These are phyloP conservation scores for Cynopterus sphinx DNA, from an alignment of 2,797 vertebrate genomes.

Conservation along the genomic window DNA sequence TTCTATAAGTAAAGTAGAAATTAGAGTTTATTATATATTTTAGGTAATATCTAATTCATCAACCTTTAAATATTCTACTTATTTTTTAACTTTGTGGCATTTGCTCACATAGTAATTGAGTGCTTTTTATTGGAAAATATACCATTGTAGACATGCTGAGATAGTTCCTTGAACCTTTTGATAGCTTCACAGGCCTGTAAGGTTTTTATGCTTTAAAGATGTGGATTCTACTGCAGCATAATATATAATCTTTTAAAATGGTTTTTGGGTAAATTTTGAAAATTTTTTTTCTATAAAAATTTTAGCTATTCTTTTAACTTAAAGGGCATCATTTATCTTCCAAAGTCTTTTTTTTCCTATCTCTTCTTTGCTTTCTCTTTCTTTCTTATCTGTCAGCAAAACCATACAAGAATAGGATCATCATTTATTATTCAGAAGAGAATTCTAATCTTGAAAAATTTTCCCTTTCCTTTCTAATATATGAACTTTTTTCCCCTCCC, in stretches of 20 bases:
- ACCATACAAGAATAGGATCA: background rate
- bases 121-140: background rate
- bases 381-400: conserved; percentile 4
- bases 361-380: background rate
- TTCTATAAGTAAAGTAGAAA: background rate
- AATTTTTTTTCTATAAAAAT: conserved; percentile 10
- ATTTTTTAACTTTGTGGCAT: background rate
- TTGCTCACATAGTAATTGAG: background rate
- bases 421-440: conserved; percentile 1
- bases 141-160: background rate
- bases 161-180: background rate
- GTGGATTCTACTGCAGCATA: background rate
- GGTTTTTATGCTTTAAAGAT: background rate
- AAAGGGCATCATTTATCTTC: background rate
- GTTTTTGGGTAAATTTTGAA: conserved; percentile 43
- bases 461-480: background rate
- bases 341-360: background rate
- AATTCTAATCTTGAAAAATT: background rate
- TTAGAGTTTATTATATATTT: conserved; percentile 4
- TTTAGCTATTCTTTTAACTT: background rate
- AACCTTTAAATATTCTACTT: background rate
- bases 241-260: background rate
- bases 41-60: background rate
- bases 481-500: background rate
- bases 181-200: background rate